Evolutionary conservation across 1,140 invertebrate species (phyloP).

Genomic region (Oedothorax gibbosus): DNA sequence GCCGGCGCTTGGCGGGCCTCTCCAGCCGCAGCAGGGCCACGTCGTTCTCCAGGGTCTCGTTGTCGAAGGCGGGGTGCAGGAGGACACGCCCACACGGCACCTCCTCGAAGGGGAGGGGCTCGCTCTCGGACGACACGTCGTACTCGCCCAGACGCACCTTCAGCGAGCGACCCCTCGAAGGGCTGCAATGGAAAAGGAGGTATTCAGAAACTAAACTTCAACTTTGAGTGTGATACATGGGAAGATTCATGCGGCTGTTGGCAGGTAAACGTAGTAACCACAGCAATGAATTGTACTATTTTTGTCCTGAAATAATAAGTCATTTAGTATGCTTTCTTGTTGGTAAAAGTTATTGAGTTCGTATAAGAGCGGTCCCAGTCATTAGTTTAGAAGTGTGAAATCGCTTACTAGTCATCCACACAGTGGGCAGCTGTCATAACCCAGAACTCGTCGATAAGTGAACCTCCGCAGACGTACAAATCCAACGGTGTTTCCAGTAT

Average conservation of each 20-base stretch:
- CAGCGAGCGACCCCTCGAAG: slow-evolving; percentile 70
- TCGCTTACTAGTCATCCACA: slow-evolving; percentile 65
- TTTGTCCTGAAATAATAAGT: background rate
- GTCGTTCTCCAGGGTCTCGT: slow-evolving; percentile 69
- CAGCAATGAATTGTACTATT: background rate
- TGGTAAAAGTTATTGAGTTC: background rate
- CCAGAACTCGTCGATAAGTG: slow-evolving; percentile 72
- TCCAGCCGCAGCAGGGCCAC: slow-evolving; percentile 69
- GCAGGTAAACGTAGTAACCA: background rate
- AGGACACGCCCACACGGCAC: slow-evolving; percentile 61
- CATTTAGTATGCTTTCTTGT: background rate
- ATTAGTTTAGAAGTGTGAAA: background rate
- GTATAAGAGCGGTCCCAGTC: background rate
- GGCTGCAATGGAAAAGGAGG: slow-evolving; percentile 40
- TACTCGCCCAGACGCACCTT: slow-evolving; percentile 72
- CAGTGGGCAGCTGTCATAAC: slow-evolving; percentile 76
- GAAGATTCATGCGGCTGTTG: background rate
- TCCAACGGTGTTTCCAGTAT: slow-evolving; percentile 69
- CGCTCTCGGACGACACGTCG: slow-evolving; percentile 68
- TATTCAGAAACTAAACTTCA: background rate
- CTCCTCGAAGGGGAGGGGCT: slow-evolving; percentile 66
- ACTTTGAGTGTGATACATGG: background rate
- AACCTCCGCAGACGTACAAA: slow-evolving; percentile 73
- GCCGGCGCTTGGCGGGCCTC: slow-evolving; percentile 64
- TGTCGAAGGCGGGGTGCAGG: slow-evolving; percentile 68